phyloP scores from a whole-genome alignment of 2,797 vertebrate genomes.

The Molothrus ater region DNA sequence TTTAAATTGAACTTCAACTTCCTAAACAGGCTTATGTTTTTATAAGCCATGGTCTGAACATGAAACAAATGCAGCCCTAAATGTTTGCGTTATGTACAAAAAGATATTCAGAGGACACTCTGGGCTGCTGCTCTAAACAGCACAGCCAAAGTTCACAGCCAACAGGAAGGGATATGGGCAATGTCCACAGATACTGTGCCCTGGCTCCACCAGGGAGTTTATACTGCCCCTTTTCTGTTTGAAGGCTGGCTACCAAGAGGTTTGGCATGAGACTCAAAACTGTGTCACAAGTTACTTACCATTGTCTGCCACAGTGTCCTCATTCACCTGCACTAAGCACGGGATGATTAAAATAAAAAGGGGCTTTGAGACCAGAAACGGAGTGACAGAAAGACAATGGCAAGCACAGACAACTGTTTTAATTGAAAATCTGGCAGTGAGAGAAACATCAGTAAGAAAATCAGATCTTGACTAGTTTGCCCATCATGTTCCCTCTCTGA shows the following conservation, averaged over 20 bases:
- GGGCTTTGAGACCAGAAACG: background rate
- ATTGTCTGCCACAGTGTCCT: background rate
- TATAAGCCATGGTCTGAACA: background rate
- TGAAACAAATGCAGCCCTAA: background rate
- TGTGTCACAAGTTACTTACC: background rate
- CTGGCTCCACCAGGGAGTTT: background rate
- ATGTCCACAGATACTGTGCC: rapidly evolving
- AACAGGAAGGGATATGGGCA: background rate
- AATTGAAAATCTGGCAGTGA: background rate
- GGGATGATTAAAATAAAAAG: background rate
- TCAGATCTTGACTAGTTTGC: background rate
- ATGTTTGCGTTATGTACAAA: background rate
- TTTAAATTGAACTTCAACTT: background rate
- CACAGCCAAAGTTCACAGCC: background rate
- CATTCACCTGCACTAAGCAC: background rate
- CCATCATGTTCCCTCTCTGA: background rate
- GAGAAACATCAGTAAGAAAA: background rate
- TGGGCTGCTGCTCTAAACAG: background rate
- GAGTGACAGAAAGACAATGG: background rate
- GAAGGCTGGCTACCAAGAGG: background rate
- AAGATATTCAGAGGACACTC: background rate
- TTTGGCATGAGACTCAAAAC: background rate
- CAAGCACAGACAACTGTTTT: background rate
- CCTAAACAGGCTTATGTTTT: rapidly evolving
- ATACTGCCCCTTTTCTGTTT: background rate